Conservation (phyloP, 2,113 vertebrate genomes). For the Gorilla gorilla region DNA sequence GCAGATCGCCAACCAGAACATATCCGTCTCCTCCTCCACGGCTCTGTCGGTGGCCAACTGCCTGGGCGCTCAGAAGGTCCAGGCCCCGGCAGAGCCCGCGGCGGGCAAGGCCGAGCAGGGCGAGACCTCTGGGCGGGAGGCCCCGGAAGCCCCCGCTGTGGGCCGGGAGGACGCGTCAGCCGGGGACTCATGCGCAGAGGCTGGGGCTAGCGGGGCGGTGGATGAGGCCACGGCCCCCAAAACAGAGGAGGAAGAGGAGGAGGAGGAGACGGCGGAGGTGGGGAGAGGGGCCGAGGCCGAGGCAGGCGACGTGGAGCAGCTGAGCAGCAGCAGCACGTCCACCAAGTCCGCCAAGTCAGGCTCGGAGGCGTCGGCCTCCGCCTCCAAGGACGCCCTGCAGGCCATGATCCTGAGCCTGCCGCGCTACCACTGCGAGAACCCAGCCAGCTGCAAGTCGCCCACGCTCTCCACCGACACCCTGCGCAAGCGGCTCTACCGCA, state of each 20-base stretch:
- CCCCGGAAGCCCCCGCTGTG: not conserved
- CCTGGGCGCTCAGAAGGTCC: conserved; percentile 76
- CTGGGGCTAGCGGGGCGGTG: conserved; percentile 10
- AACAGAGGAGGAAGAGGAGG: conserved; percentile 25
- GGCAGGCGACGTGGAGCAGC: conserved; percentile 86
- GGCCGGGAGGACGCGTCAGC: conserved; percentile 37
- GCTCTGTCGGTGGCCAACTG: conserved; percentile 93
- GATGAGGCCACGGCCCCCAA: not conserved
- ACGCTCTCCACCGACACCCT: conserved; percentile 97
- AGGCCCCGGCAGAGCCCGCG: conserved; percentile 66
- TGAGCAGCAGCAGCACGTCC: conserved; percentile 92
- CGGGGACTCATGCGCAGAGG: conserved; percentile 56
- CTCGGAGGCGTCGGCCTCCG: conserved; percentile 87
- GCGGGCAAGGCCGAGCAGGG: conserved; percentile 62
- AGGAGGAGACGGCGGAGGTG: not conserved
- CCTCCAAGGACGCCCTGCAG: conserved; percentile 95
- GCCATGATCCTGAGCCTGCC: conserved; percentile 97
- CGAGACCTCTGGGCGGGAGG: conserved; percentile 47
- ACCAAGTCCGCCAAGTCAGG: conserved; percentile 91
- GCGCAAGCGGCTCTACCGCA: conserved; percentile 97
- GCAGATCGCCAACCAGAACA: conserved; percentile 97
- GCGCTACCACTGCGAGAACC: conserved; percentile 96
- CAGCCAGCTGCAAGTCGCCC: conserved; percentile 94
- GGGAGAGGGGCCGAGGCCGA: conserved; percentile 84
- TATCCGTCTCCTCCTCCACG: conserved; percentile 96